Base-by-base conservation (phyloP, 2,888 invertebrate species). In the Phyllotreta cruciferae region DNA sequence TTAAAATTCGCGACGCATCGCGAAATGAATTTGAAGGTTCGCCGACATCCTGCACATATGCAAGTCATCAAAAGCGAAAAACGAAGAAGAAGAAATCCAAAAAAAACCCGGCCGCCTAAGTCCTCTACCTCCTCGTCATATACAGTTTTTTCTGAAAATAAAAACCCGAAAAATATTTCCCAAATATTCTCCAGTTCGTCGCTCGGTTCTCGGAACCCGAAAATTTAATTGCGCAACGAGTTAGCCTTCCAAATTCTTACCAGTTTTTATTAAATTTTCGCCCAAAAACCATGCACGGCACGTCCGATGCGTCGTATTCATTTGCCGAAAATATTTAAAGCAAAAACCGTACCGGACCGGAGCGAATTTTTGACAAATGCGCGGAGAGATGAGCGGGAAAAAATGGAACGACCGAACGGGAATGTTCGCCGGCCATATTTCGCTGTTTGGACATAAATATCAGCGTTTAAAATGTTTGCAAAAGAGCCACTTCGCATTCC, bases 261-360 rank as follows among this genome's bases (percentile, higher is more conserved):
- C 68, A 72, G 72, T 73, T 75, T 77, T 77, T 77, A 74, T 73
- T 72, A 75, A 77, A 75, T 76, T 76, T 73, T 75, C 72, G 73
- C 72, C 24, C 24, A 24, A 73, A 77, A 75, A 74, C 74, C 69
- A 64, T 68, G 71, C 77, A 75, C 74, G 74, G 71, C 77, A 75
- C 75, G 74, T 75, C 66, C 66, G 62, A 65, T 63, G 69, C 61
- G 63, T 54, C 69, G 74, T 69, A 75, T 75, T 75, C 75, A 74
- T 75, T 76, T 77, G 74, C 73, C 72, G 74, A 77, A 24, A 76
- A 78, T 78, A 78, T 78, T 77, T 70, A 70, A 69, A 72, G 24
- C 74, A 78, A 78, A 78, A 78, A 74, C 75, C 68, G 64, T 70
- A 66, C 69, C 73, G 71, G 73, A 71, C 75, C 68, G 69, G 71